These are phyloP conservation scores for Coptotermes formosanus DNA, from an alignment of 1,140 invertebrate species.

Conservation along the genomic window DNA sequence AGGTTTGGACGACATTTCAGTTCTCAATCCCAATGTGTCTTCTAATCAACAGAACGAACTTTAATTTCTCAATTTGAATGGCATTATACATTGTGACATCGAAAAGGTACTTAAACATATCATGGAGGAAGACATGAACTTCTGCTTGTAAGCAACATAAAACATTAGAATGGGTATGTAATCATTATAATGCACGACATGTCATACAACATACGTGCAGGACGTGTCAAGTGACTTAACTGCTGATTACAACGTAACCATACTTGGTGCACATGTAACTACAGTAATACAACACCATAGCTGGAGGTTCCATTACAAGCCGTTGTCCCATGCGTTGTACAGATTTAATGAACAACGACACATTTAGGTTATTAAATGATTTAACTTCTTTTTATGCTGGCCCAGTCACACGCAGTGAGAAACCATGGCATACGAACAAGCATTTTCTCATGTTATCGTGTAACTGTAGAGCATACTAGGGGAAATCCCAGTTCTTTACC, in stretches of 20 bases:
- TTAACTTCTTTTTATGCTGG: neutral
- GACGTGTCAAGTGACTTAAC: neutral
- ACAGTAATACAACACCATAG: conserved; percentile 6
- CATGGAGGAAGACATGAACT: too few relatives aligned
- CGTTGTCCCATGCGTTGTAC: neutral
- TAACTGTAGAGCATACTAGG: too few relatives aligned
- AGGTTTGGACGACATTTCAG: too few relatives aligned
- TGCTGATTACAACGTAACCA: neutral
- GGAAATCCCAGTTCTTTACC: too few relatives aligned
- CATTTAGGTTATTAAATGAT: conserved; percentile 4
- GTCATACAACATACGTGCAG: neutral
- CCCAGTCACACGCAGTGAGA: neutral
- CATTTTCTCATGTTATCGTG: neutral
- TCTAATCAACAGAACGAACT: too few relatives aligned
- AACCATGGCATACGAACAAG: neutral
- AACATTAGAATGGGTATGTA: too few relatives aligned
- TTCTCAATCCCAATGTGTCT: too few relatives aligned
- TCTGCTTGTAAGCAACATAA: too few relatives aligned
- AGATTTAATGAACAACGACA: conserved; percentile 13
- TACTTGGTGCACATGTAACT: neutral
- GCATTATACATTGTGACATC: too few relatives aligned
- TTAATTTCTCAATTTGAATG: too few relatives aligned
- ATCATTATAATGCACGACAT: neutral
- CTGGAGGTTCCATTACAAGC: neutral
- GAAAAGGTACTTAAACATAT: too few relatives aligned